Percentiles rank a stretch among this genome's conserved stretches.
These are phyloP conservation scores for Alloplasta piceator DNA, from an alignment of 2,888 invertebrate genomes.

Conservation along the genomic window DNA sequence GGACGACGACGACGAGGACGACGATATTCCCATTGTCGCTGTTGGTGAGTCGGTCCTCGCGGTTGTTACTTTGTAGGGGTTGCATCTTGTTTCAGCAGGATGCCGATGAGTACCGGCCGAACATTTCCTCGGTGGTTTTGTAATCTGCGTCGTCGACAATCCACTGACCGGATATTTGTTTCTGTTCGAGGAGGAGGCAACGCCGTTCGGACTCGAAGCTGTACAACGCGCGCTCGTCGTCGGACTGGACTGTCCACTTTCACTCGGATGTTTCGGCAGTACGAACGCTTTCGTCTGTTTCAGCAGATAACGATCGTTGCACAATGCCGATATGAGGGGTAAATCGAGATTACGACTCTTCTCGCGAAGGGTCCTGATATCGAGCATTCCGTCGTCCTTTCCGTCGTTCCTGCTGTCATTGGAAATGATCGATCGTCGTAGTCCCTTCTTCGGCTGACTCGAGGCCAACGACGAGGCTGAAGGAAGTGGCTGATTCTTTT, in stretches of 20 bases:
- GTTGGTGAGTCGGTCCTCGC: constrained; percentile 76
- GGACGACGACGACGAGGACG: constrained; percentile 60
- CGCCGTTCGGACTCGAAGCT: constrained; percentile 74
- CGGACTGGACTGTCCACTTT: constrained; percentile 70
- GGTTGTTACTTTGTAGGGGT: constrained; percentile 66
- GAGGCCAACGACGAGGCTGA: constrained; percentile 71
- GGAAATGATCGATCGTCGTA: constrained; percentile 64
- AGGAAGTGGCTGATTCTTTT: constrained; percentile 79
- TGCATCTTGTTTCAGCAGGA: constrained; percentile 88
- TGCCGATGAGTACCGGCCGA: constrained; percentile 87
- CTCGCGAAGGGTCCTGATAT: constrained; percentile 93
- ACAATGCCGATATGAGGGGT: constrained; percentile 96
- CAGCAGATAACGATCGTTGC: constrained; percentile 95
- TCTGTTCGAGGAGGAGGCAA: constrained; percentile 84
- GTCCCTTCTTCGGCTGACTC: constrained; percentile 64
- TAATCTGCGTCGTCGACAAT: constrained; percentile 86
- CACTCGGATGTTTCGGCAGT: constrained; percentile 88
- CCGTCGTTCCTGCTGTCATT: constrained; percentile 61
- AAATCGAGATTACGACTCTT: constrained; percentile 95
- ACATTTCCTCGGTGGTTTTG: constrained; percentile 86
- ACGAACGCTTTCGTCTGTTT: constrained; percentile 95
- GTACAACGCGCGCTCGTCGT: constrained; percentile 66
- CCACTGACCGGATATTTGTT: constrained; percentile 89
- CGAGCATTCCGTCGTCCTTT: constrained; percentile 84
- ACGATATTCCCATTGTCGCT: constrained; percentile 70